Evolutionary conservation across 2,888 invertebrate genomes (phyloP).

Genomic region (Microchrysa polita): DNA sequence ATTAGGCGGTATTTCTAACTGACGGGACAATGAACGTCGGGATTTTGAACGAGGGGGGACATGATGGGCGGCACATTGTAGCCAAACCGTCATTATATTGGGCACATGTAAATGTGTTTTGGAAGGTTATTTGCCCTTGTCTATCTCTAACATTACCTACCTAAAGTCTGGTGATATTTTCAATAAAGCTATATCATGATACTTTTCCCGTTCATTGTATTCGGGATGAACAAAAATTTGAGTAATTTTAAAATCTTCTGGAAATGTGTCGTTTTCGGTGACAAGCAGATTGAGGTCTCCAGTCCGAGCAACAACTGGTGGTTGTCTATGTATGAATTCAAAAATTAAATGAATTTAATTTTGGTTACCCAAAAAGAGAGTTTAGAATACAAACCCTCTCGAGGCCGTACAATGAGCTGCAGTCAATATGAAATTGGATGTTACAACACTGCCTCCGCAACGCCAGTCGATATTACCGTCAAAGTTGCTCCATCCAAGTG

Average conservation of each 20-base stretch:
- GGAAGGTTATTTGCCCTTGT: neutral
- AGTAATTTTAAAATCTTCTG: conserved; percentile 58
- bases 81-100: no score
- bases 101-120: conserved; percentile 39
- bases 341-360: neutral
- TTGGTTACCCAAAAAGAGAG: no score
- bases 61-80: no score
- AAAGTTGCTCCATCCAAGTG: conserved; percentile 30
- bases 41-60: no score
- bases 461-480: conserved; percentile 41
- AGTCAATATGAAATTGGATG: conserved; percentile 37
- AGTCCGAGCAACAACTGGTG: conserved; percentile 61
- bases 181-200: conserved; percentile 66
- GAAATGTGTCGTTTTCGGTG: conserved; percentile 58
- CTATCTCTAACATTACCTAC: neutral
- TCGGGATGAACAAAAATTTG: conserved; percentile 61
- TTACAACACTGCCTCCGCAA: conserved; percentile 45
- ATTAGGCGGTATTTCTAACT: no score
- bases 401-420: conserved; percentile 41
- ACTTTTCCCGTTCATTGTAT: conserved; percentile 62
- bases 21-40: no score
- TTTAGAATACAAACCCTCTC: conserved; percentile 17
- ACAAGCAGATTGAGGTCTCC: conserved; percentile 62
- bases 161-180: conserved; percentile 31
- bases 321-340: conserved; percentile 55